Evolutionary conservation across 2,888 invertebrate genomes (phyloP), one percentile per base, ranked within the genome.

Genomic region (Epinotia brunnichana): DNA sequence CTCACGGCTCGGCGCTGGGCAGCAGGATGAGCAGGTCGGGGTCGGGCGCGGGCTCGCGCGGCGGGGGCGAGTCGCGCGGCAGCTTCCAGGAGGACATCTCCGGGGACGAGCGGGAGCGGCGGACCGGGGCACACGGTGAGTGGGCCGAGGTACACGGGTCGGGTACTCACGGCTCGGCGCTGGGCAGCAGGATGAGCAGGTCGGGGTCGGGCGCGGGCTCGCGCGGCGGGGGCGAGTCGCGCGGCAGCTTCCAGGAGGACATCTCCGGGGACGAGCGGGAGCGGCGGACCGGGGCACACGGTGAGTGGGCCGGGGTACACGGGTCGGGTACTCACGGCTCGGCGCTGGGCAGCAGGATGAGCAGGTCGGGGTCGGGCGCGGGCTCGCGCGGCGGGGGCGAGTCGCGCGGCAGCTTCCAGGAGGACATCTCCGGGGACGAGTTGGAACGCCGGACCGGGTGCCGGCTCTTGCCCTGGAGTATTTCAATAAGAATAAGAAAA

Each of bases 401-500:
- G 62, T 35, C 77, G 73, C 71, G 78, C 73, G 74, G 84, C 79
- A 95, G 95, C 75, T 97, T 96, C 97, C 97, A 97, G 83, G 96
- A 96, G 74, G 96, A 97, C 97, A 98, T 97, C 93, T 98, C 98
- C 1, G 98, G 98, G 80, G 97, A 97, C 67, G 98, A 98, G 94
- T 98, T 98, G 57, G 97, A 97, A 75, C 98, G 94, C 1, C 97
- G 95, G 73, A 98, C 97, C 10, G 97, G 97, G 92, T 97, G 97
- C 13, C 97, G 94, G 0, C 95, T 95, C 81, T 95, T 95, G 79
- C 90, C 88, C 93, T 92, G 86, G 2, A 4, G 9, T 10, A 53
- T 9, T 24, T n/a, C 35, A 35, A 35, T 35, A 35, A 35, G 9
- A 24, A 24, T 24, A 24, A 24, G 2, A 24, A 24, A 24, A 24